phyloP scores from a whole-genome alignment of 2,888 invertebrate genomes.

The Leptinotarsa juncta region DNA sequence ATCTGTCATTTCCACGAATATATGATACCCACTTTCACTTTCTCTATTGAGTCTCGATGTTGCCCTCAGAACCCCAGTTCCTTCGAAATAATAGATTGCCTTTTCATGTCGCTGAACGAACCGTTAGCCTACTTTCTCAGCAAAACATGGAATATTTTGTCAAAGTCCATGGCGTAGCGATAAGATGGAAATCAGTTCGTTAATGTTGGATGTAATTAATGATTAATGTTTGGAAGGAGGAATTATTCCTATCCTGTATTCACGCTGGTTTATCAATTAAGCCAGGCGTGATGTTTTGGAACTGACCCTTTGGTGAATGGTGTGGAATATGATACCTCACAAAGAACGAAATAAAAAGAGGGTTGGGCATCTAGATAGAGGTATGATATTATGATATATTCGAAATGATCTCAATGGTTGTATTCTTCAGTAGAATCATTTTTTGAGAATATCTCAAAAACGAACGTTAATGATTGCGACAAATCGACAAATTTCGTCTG shows the following conservation, averaged over 20 bases:
- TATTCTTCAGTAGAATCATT: too few relatives aligned
- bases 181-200: neutral
- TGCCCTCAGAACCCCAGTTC: neutral
- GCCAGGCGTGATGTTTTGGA: neutral
- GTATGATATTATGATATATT: too few relatives aligned
- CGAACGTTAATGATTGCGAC: too few relatives aligned
- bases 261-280: neutral
- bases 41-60: neutral
- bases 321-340: neutral
- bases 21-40: too few relatives aligned
- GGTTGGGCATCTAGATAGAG: too few relatives aligned
- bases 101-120: neutral
- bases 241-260: conserved; percentile 1
- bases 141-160: neutral
- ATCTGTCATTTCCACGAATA: too few relatives aligned
- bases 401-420: too few relatives aligned
- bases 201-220: neutral
- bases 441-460: too few relatives aligned
- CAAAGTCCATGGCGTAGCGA: neutral
- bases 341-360: neutral
- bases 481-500: too few relatives aligned
- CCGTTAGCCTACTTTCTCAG: conserved; percentile 4
- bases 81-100: neutral
- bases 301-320: conserved; percentile 7
- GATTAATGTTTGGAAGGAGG: conserved; percentile 1